phyloP scores from a whole-genome alignment of 2,888 invertebrate species.

The Harpalus rubripes region DNA sequence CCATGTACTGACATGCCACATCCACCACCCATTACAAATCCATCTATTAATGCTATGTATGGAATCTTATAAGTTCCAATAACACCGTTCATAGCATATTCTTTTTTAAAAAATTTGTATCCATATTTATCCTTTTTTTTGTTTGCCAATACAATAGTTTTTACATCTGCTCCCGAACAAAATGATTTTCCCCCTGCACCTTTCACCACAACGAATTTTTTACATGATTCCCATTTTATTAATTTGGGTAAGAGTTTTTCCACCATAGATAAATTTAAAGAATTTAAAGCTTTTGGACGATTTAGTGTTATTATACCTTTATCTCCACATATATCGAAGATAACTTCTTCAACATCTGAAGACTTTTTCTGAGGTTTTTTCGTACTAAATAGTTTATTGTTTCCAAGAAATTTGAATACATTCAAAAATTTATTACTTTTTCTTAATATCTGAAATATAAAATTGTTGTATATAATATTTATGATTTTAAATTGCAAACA shows the following conservation, averaged over 20 bases:
- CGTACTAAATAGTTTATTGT: background rate
- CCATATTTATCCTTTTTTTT: constrained; percentile 81
- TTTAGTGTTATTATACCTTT: constrained; percentile 86
- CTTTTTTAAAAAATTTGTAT: constrained; percentile 89
- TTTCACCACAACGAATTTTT: constrained; percentile 79
- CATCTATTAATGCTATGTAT: constrained; percentile 94
- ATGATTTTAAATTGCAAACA: background rate
- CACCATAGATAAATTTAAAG: constrained; percentile 88
- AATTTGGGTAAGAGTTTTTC: constrained; percentile 81
- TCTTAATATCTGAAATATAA: background rate
- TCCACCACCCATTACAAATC: constrained; percentile 99
- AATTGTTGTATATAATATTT: background rate
- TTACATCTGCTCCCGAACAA: constrained; percentile 98
- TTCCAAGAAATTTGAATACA: background rate
- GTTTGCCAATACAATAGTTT: constrained; percentile 85
- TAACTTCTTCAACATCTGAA: background rate
- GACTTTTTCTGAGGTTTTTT: background rate
- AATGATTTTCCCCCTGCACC: constrained; percentile 90
- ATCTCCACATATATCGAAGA: constrained; percentile 66
- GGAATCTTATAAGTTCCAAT: constrained; percentile 94
- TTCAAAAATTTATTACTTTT: background rate
- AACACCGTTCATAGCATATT: constrained; percentile 91
- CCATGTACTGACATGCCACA: constrained; percentile 97
- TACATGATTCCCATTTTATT: constrained; percentile 81
- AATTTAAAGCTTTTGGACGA: constrained; percentile 87